Percentiles rank a stretch among this genome's conserved stretches.
phyloP scores from a whole-genome alignment of 1,140 invertebrate species.

The Drosophila paulistorum region DNA sequence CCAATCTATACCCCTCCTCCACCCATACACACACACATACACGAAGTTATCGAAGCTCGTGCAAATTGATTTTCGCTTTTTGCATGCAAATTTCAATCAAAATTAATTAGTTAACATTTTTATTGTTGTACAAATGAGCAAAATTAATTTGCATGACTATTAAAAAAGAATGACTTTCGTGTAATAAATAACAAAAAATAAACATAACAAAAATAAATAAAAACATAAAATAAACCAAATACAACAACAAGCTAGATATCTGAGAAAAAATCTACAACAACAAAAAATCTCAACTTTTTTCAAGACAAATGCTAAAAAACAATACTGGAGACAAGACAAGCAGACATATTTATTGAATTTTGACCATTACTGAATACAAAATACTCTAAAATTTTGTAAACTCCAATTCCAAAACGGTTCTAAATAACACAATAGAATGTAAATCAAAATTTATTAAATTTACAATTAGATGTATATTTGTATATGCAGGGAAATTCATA shows the following conservation, averaged over 20 bases:
- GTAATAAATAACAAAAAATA: slow-evolving; percentile 68
- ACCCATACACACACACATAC: not conserved
- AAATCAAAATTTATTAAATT: too few species aligned
- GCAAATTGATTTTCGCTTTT: slow-evolving; percentile 81
- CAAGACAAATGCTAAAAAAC: slow-evolving; percentile 45
- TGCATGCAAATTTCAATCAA: slow-evolving; percentile 83
- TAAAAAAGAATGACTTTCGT: slow-evolving; percentile 78
- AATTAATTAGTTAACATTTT: slow-evolving; percentile 83
- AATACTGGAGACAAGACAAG: slow-evolving; percentile 25
- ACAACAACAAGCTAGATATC: slow-evolving; percentile 23
- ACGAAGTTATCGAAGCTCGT: slow-evolving; percentile 52
- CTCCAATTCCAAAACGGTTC: too few species aligned
- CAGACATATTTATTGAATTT: not conserved
- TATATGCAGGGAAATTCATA: too few species aligned
- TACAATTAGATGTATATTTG: too few species aligned
- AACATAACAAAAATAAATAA: slow-evolving; percentile 9
- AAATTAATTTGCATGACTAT: slow-evolving; percentile 82
- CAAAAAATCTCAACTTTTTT: slow-evolving; percentile 51
- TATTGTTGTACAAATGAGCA: slow-evolving; percentile 82
- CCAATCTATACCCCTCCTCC: slow-evolving; percentile 19
- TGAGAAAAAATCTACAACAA: slow-evolving; percentile 41
- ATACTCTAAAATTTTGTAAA: slow-evolving; percentile 36
- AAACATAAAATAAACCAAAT: slow-evolving; percentile 17
- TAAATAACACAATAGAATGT: too few species aligned
- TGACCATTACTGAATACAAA: not conserved